Base-by-base conservation (phyloP, 2,888 invertebrate species). In the Ischnus inquisitorius region DNA sequence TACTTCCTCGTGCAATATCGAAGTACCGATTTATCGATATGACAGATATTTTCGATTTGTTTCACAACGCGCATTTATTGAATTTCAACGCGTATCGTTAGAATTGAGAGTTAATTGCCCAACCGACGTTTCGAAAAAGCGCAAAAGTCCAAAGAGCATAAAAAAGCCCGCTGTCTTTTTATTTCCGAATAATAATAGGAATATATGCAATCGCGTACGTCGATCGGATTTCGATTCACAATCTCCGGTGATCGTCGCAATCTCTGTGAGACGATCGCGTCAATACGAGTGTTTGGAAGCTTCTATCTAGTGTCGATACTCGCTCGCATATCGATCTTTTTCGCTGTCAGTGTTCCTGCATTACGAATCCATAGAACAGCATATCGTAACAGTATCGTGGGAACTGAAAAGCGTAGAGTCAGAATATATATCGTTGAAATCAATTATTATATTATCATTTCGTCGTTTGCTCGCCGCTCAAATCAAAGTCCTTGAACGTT, bases 401-500 rank as follows among this genome's bases (percentile, higher is more conserved):
- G 22, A 54, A 54, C 19, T 54, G 54, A 22, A 54, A 22, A 19
- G 19, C 22, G 19, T 19, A 10, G 22, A 54, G 2, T 16, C 54
- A 34, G 34, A 34, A 4, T 6, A 34, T 6, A 34, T 34, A 34
- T 54, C 10, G 19, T 10, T 22, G 22, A 54, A 22, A 54, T 54
- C 54, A 54, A 54, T 54, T 16, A 54, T 19, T 54, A 12, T 3
- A 22, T 19, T 51, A 51, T 51, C 51, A 8, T 51, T 34, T 54
- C 54, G 54, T 8, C 22, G 19, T 54, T 54, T 22, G 34, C 16
- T 46, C 19, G n/a, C 5, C 2, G 19, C 22, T 62, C 16, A 28
- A 43, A 22, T 46, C 51, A 19, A 67, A 14, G 46, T 16, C 71
- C 69, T 79, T 72, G 72, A 64, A 64, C 51, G 79, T 71, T 79